Evolutionary conservation across 2,888 invertebrate genomes (phyloP), one percentile per base, ranked within the genome.

Genomic region (Fragum sueziense): DNA sequence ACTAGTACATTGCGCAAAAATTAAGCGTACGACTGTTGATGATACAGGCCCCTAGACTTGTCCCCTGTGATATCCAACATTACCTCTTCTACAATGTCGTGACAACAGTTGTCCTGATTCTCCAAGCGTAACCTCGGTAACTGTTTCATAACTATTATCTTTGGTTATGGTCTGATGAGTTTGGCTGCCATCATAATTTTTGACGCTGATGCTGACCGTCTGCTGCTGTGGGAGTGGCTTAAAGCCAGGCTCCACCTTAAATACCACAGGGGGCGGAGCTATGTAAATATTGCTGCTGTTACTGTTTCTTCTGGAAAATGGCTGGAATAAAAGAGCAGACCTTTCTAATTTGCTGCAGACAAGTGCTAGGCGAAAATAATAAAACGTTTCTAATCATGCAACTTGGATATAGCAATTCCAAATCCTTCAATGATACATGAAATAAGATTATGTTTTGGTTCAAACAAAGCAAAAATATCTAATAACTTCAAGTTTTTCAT

Each of bases 161-260:
- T 91, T 89, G 17, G 86, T 81, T 27, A 91, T 87, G 2, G 88
- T 90, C 65, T 87, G 87, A 33, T 86, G 87, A 1, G 91, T 91
- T 79, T 91, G 87, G 51, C 91, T 91, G 4, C 92, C 92, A 74
- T 92, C 92, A 76, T 92, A 92, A 85, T 92, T 91, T 67, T 87
- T 86, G 73, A 91, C 85, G 54, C 88, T 89, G 72, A 90, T 85
- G 29, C 89, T 90, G 75, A 92, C 84, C 20, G 88, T 85, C 47
- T 90, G 86, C 20, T 88, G 86, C 1, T 85, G 76, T 57, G 83
- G 77, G 29, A 88, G 76, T 27, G 89, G 88, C 74, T 88, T 87
- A 83, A 92, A 92, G 22, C 89, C 90, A n/a, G 89, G 86, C 86
- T 92, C 92, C 27, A 92, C 85, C 74, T 90, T 90, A 51, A 91